These are phyloP conservation scores for Copsychus sechellarum DNA, from an alignment of 2,113 vertebrate genomes.

Conservation along the genomic window DNA sequence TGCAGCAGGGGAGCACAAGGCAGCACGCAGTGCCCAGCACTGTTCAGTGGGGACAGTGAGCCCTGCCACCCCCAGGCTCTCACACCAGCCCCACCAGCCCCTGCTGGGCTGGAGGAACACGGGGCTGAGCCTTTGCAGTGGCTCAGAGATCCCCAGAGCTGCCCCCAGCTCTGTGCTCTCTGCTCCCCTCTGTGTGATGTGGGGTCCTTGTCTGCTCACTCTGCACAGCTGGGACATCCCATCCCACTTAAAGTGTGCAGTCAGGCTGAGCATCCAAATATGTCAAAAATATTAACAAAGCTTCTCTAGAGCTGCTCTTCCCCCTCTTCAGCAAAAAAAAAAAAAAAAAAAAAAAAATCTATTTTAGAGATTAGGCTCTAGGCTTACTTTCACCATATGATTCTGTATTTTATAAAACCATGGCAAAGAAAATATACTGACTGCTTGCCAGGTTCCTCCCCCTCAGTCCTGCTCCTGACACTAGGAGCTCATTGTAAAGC, in stretches of 20 bases:
- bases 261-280: not conserved
- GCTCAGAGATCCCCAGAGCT: not conserved
- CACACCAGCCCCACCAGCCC: not conserved
- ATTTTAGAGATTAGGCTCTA: not conserved
- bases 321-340: not conserved
- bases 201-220: not conserved
- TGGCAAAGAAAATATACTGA: not conserved
- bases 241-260: not conserved
- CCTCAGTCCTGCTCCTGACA: not conserved
- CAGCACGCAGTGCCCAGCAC: too few relatives aligned
- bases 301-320: not conserved
- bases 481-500: not conserved
- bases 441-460: conserved; percentile 10
- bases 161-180: not conserved
- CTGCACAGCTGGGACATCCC: not conserved
- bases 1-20: not conserved
- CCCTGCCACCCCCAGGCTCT: not conserved
- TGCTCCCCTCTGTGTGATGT: fast-evolving
- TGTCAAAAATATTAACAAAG: not conserved
- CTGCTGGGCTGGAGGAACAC: too few relatives aligned
- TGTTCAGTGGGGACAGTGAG: fast-evolving
- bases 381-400: not conserved
- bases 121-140: fast-evolving
- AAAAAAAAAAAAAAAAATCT: not conserved
- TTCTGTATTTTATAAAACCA: not conserved